Base-by-base conservation (phyloP, 2,797 vertebrate species). In the Chelon labrosus region DNA sequence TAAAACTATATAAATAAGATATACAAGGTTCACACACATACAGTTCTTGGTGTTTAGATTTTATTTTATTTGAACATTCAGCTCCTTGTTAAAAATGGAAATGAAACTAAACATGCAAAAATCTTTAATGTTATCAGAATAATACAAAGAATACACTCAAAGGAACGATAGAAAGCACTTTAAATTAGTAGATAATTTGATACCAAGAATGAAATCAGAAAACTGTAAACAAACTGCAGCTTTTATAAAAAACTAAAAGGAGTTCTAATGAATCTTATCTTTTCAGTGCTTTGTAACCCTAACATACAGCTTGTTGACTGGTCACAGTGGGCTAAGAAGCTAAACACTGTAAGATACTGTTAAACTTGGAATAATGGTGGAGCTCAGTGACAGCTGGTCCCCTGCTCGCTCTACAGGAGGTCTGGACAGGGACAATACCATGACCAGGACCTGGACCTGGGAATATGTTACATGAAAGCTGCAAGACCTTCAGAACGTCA, bases 361-460 rank as follows among this genome's bases (percentile, higher is more conserved):
- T 85, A 65, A 84, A 85, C 73, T 86, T 80, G 12, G 67, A 77
- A 73, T 68, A 69, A 77, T 62, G 73, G 70, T 74, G 55, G 35
- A 77, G 70, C 57, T 79, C 25, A 66, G 73, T 42, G 85, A 86
- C 89, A 89, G 85, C 83, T 89, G 88, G 79, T 79, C 70, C 17
- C 5, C 70, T 68, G 69, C 64, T 75, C 7, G 22, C 73, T 61
- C 81, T 71, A 76, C 47, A 61, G 82, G 81, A 52, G 74, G 75
- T 47, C 65, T 19, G 31, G 60, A 19, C 46, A 50, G 9, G 10
- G 20, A 65, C 66, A 52, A 41, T 41, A 41, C 39, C 47, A 60
- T 12, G 66, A 59, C 59, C 1, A 52, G 1, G 7, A 58, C 38
- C 60, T 49, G 27, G 31, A 35, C 65, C 61, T 77, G 16, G n/a